Evolutionary conservation across 2,113 vertebrate genomes (phyloP).

Genomic region (Larimichthys crocea): DNA sequence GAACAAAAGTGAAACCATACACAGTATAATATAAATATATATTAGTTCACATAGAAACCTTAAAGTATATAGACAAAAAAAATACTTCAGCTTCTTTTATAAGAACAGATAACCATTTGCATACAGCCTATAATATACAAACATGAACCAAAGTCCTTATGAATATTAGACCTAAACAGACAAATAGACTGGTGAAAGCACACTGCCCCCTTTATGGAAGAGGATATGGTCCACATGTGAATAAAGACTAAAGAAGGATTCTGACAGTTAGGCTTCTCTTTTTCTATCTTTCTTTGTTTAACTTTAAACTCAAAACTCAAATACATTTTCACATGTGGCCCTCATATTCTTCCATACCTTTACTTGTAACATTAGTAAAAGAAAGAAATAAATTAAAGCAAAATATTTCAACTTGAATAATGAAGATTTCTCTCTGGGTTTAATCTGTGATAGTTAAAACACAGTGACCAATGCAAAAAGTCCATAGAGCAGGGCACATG

Average conservation of each 20-base stretch:
- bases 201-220: no score
- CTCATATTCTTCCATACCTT: no score
- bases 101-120: no score
- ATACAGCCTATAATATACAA: no score
- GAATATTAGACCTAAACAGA: not conserved
- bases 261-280: no score
- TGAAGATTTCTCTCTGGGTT: not conserved
- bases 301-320: no score
- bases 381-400: no score
- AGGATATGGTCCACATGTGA: no score
- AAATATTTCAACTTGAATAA: not conserved
- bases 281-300: no score
- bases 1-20: not conserved
- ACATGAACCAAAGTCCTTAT: not conserved
- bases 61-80: not conserved
- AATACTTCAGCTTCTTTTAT: not conserved
- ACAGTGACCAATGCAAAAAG: conserved; percentile 90
- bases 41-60: not conserved
- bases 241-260: no score
- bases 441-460: conserved; percentile 77
- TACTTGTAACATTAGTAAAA: not conserved
- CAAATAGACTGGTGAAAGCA: not conserved
- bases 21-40: no score
- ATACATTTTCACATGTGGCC: no score
- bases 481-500: conserved; percentile 91